A percentile compares a stretch with the other conserved stretches of the same genome.
Conservation (phyloP, 2,797 vertebrate genomes). For the Dromococcyx pavoninus region DNA sequence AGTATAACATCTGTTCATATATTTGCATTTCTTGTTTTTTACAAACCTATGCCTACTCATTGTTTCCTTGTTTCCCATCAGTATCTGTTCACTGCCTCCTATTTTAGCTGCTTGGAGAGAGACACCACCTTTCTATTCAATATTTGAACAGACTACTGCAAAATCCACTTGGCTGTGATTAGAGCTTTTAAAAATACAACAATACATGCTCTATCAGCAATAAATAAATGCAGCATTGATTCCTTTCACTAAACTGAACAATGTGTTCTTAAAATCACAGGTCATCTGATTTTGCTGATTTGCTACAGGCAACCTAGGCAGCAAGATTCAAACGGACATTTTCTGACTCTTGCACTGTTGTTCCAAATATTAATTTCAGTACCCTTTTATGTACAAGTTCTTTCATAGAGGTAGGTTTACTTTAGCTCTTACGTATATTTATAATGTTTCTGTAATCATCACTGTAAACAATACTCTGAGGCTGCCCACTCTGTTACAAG, state of each 20-base stretch:
- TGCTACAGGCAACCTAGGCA: neutral
- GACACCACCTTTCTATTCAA: neutral
- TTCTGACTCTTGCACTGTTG: neutral
- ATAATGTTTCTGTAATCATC: neutral
- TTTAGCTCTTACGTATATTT: neutral
- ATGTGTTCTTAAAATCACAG: constrained; percentile 26
- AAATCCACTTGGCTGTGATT: neutral
- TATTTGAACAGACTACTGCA: neutral
- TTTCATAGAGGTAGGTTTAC: neutral
- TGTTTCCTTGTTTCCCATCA: neutral
- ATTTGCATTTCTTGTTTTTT: neutral
- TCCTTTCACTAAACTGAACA: constrained; percentile 38
- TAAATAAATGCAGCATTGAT: constrained; percentile 39
- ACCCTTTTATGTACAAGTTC: neutral
- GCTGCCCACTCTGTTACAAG: neutral
- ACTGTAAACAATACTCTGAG: neutral
- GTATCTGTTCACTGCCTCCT: neutral
- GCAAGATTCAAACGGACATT: neutral
- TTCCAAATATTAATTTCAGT: neutral
- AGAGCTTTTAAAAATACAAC: constrained; percentile 11
- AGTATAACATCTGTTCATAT: neutral
- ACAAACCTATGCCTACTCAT: neutral
- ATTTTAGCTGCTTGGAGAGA: neutral
- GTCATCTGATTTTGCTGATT: constrained; percentile 33
- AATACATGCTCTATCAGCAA: constrained; percentile 17